Conservation (phyloP, 2,888 invertebrate species). For the Yponomeuta malinellus region DNA sequence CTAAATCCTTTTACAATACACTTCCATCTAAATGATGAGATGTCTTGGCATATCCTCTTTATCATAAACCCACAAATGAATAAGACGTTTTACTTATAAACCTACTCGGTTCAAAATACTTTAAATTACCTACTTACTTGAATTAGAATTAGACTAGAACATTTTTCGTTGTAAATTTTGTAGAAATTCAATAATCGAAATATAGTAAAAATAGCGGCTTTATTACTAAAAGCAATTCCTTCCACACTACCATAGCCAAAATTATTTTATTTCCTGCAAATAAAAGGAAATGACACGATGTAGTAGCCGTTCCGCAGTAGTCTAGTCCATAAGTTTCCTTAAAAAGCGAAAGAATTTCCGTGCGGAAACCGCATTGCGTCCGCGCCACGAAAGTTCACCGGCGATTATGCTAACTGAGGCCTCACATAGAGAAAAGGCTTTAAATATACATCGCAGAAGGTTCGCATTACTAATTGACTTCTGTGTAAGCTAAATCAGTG, state of each 20-base stretch:
- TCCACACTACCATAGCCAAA: not conserved
- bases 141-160: too few species aligned
- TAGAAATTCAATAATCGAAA: too few species aligned
- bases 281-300: not conserved
- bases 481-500: too few species aligned
- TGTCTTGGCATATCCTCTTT: not conserved
- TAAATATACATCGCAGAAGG: not conserved
- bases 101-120: too few species aligned
- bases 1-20: not conserved
- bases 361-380: conserved; percentile 9
- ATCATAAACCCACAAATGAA: not conserved
- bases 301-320: not conserved
- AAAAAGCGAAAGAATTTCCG: conserved; percentile 5
- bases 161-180: too few species aligned
- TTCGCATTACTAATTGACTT: not conserved
- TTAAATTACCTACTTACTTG: too few species aligned
- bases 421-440: not conserved
- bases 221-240: too few species aligned
- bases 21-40: not conserved
- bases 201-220: too few species aligned
- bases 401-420: not conserved
- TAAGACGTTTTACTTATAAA: not conserved
- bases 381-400: not conserved
- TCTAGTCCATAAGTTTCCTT: not conserved
- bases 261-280: not conserved